phyloP scores from a whole-genome alignment of 2,888 invertebrate species.

The Drosophila borborema region DNA sequence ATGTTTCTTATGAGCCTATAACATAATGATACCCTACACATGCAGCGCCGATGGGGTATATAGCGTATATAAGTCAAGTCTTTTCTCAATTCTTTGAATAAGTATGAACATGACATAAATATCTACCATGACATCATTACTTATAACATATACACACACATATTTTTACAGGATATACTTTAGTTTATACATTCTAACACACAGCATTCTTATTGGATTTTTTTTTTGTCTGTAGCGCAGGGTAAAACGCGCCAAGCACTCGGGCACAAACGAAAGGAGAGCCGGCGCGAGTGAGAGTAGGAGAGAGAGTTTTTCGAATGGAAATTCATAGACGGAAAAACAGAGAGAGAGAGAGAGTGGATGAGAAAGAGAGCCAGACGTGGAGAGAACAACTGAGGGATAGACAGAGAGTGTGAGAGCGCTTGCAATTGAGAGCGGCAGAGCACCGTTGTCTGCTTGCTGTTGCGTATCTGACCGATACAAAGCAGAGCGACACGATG shows the following conservation, averaged over 20 bases:
- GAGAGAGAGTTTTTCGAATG: constrained; percentile 38
- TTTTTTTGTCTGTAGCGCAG: constrained; percentile 19
- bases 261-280: constrained; percentile 18
- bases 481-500: constrained; percentile 22
- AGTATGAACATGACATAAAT: too few relatives aligned
- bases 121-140: too few relatives aligned
- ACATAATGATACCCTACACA: constrained; percentile 13
- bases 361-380: neutral
- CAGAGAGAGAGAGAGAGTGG: constrained; percentile 10
- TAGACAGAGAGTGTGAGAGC: constrained; percentile 4
- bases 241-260: constrained; percentile 34
- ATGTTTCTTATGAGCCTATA: constrained; percentile 34
- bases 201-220: constrained; percentile 35
- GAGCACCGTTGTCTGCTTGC: constrained; percentile 15
- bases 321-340: constrained; percentile 46
- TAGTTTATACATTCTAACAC: neutral
- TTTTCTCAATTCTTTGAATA: too few relatives aligned
- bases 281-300: constrained; percentile 22
- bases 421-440: constrained; percentile 14
- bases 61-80: neutral
- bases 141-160: too few relatives aligned
- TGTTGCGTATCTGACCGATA: constrained; percentile 46
- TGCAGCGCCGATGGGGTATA: neutral
- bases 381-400: constrained; percentile 5
- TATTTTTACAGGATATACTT: constrained; percentile 15